Conservation (phyloP, 2,888 invertebrate genomes). For the Limnephilus lunatus region DNA sequence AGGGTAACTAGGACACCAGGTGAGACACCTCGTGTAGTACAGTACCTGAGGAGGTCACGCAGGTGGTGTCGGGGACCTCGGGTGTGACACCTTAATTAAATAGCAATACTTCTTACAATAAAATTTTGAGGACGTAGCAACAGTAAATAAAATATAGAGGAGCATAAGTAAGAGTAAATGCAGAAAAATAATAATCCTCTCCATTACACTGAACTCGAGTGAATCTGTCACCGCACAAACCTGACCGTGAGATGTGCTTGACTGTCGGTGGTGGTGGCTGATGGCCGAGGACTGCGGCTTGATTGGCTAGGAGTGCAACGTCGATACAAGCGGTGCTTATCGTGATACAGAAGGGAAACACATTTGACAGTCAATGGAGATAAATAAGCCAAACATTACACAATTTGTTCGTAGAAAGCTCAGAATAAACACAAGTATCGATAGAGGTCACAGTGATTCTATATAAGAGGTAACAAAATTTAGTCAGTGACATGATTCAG, state of each 20-base stretch:
- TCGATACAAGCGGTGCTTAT: slow-evolving; percentile 40
- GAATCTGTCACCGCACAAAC: slow-evolving; percentile 53
- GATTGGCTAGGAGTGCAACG: background rate
- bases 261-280: slow-evolving; percentile 2
- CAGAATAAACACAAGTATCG: slow-evolving; percentile 36
- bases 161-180: slow-evolving; percentile 35
- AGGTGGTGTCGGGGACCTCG: slow-evolving; percentile 34
- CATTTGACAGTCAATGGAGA: slow-evolving; percentile 13
- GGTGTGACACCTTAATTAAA: slow-evolving; percentile 36
- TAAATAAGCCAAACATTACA: slow-evolving; percentile 46
- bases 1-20: background rate
- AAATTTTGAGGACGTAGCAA: slow-evolving; percentile 55
- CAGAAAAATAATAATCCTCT: slow-evolving; percentile 11
- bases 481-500: slow-evolving; percentile 56
- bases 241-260: background rate
- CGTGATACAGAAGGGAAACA: slow-evolving; percentile 6
- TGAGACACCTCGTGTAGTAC: background rate
- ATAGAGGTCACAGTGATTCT: slow-evolving; percentile 33
- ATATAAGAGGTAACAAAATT: slow-evolving; percentile 57
- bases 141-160: slow-evolving; percentile 50
- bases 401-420: slow-evolving; percentile 45
- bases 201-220: slow-evolving; percentile 24
- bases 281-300: slow-evolving; percentile 4
- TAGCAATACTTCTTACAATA: slow-evolving; percentile 50
- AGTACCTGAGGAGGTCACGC: background rate